Evolutionary conservation across 2,113 vertebrate genomes (phyloP).

Genomic region (Halichoeres trimaculatus): DNA sequence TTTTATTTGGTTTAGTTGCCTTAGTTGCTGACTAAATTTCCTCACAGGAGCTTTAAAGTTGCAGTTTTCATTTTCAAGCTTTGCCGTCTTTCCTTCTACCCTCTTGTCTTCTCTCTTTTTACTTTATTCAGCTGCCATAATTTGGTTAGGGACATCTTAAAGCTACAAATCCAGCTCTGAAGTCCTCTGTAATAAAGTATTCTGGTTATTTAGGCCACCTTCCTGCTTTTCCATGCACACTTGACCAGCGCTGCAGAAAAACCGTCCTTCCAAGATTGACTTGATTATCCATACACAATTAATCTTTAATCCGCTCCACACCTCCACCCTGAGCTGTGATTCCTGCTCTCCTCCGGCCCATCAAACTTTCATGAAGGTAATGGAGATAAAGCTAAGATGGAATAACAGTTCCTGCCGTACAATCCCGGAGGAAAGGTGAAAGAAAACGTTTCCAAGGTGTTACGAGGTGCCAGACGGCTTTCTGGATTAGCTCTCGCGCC

Average conservation of each 20-base stretch:
- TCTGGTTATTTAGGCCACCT: background rate
- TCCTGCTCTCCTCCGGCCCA: constrained; percentile 46
- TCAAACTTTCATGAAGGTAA: constrained; percentile 82
- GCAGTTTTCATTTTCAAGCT: too few relatives aligned
- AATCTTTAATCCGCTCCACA: constrained; percentile 77
- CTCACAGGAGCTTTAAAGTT: too few relatives aligned
- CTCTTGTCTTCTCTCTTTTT: background rate
- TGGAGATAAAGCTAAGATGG: constrained; percentile 79
- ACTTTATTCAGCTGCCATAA: background rate
- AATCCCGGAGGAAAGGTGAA: constrained; percentile 34
- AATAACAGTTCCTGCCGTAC: constrained; percentile 22
- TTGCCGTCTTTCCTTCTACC: too few relatives aligned
- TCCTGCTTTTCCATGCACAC: background rate
- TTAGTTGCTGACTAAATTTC: too few relatives aligned
- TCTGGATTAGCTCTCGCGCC: constrained; percentile 13
- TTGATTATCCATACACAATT: constrained; percentile 67
- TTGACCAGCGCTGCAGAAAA: constrained; percentile 13
- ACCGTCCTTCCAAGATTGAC: constrained; percentile 33
- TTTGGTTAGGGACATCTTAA: background rate
- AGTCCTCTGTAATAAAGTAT: background rate
- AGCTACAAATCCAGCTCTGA: background rate
- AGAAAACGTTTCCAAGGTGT: constrained; percentile 58
- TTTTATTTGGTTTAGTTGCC: too few relatives aligned
- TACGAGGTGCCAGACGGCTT: constrained; percentile 63
- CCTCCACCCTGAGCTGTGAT: constrained; percentile 61